Conservation (phyloP, 2,888 invertebrate species). For the Camponotus fellah region DNA sequence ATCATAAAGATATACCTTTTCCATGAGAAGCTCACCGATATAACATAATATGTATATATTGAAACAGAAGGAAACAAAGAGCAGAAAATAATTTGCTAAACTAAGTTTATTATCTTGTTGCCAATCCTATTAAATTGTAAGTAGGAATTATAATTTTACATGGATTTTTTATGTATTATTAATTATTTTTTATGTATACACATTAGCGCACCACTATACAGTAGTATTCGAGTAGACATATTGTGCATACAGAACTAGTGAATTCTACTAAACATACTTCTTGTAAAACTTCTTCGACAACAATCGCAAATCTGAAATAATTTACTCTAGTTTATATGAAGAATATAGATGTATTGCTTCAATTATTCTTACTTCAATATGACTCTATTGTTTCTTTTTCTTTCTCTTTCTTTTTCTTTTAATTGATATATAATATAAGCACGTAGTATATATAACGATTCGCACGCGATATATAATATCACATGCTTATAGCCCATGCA, state of each 20-base stretch:
- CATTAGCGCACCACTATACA: slow-evolving; percentile 75
- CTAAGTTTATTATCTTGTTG: slow-evolving; percentile 47
- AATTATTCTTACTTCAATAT: background rate
- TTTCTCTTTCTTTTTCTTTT: background rate
- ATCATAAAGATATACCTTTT: slow-evolving; percentile 61
- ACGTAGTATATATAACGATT: background rate
- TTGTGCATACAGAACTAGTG: slow-evolving; percentile 78
- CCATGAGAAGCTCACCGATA: slow-evolving; percentile 68
- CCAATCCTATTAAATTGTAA: slow-evolving; percentile 62
- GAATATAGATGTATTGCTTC: background rate
- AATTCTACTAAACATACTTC: slow-evolving; percentile 78
- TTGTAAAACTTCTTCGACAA: slow-evolving; percentile 73
- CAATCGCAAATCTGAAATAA: slow-evolving; percentile 70
- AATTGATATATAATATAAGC: background rate
- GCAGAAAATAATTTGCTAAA: slow-evolving; percentile 52
- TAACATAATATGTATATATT: slow-evolving; percentile 72
- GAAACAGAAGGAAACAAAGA: slow-evolving; percentile 66
- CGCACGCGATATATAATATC: background rate
- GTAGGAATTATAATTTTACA: slow-evolving; percentile 19
- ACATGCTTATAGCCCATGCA: background rate
- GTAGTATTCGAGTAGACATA: slow-evolving; percentile 80
- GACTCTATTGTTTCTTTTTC: background rate
- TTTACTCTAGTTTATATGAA: background rate
- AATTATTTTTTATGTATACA: background rate
- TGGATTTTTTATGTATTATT: background rate